A percentile compares a stretch with the other conserved stretches of the same genome.
Conservation (phyloP, 2,888 invertebrate genomes). For the Leucoptera coffeella region DNA sequence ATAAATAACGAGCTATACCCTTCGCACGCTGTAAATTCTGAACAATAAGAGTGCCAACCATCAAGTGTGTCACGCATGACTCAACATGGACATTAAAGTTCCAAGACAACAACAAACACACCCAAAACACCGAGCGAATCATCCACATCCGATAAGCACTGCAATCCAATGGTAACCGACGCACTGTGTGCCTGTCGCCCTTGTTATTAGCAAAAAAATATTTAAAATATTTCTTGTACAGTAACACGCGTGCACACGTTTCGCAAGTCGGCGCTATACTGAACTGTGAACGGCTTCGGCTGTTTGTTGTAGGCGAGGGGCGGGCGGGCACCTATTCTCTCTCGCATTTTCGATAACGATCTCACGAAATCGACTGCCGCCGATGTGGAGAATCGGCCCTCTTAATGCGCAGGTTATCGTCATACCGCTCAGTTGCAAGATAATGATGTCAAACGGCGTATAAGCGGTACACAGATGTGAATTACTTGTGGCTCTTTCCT, state of each 20-base stretch:
- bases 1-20: no score
- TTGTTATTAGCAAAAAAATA: no score
- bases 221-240: no score
- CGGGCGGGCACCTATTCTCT: no score
- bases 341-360: no score
- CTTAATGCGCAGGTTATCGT: slow-evolving; percentile 40
- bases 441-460: slow-evolving; percentile 54
- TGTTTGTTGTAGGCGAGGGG: no score
- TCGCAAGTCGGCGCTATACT: no score
- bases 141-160: slow-evolving; percentile 31
- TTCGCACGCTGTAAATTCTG: no score
- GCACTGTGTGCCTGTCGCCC: slow-evolving; percentile 11
- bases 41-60: slow-evolving; percentile 42
- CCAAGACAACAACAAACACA: slow-evolving; percentile 26
- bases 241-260: no score
- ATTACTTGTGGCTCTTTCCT: no score
- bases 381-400: slow-evolving; percentile 14
- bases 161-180: slow-evolving; percentile 46
- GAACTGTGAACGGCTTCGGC: no score
- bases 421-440: slow-evolving; percentile 31
- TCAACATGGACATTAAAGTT: slow-evolving; percentile 45
- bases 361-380: slow-evolving; percentile 37
- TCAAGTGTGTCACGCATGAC: slow-evolving; percentile 49
- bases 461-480: no score
- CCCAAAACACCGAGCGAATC: slow-evolving; percentile 22